Base-by-base conservation (phyloP, 2,113 vertebrate genomes). In the Canis aureus region DNA sequence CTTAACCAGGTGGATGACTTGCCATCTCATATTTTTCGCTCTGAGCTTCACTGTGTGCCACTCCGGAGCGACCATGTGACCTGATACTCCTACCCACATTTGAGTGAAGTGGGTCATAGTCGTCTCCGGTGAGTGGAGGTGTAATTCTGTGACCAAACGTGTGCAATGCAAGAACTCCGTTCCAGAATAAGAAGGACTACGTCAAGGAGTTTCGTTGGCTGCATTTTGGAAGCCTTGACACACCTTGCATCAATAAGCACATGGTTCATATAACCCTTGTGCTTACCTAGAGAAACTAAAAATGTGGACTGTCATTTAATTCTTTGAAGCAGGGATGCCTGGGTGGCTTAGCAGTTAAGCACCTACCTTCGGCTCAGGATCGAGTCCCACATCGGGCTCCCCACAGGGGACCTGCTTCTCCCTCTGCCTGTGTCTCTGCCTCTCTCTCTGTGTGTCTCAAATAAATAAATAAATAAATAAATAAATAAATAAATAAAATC, bases 221-320 rank as follows among this genome's bases (percentile, higher is more conserved):
- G 35, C 4, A 23, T 88, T 97, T 78, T 62, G 16, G n/a, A 74
- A 85, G 51, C 15, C 64, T 64, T 83, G 59, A 32, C 43, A 32
- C 16, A 57, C 38, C 71, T 62, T 13, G 32, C 66, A 59, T 76
- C 76, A 32, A 71, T 23, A 89, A 38, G 25, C 8, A 60, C 23
- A 29, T 59, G 25, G 69, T 64, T 60, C 59, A 79, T 69, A 60
- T 2, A 53, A 81, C 69, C 23, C 92, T 29, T 80, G 79, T 38
- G 32, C 32, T 66, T 94, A 96, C 91, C 96, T 85, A 78, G 94
- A 81, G 78, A 91, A 78, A 95, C 87, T 64, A 57, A 84, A 57
- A 88, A n/a, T 27, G 53, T 60, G 35, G 51, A 23, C 29, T 35
- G 11, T 38, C 71, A 19, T 51, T 90, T 76, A 88, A 80, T 91